Evolutionary conservation across 2,797 vertebrate genomes (phyloP).

Genomic region (Sebastes nivosus): DNA sequence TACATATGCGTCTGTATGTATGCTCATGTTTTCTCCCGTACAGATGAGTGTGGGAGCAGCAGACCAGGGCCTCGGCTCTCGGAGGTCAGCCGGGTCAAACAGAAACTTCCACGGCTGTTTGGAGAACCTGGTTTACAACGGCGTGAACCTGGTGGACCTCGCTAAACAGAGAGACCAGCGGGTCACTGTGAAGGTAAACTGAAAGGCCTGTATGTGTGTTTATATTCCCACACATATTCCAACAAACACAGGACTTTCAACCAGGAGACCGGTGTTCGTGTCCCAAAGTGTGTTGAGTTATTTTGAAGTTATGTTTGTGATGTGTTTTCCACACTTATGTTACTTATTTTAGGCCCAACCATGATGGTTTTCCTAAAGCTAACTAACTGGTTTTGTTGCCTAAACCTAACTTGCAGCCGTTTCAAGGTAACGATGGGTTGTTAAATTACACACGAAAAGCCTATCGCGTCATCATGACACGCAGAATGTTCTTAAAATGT

Average conservation of each 20-base stretch:
- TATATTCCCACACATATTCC: background rate
- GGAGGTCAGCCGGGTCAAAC: slow-evolving; percentile 67
- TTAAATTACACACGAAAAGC: background rate
- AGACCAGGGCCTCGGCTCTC: slow-evolving; percentile 80
- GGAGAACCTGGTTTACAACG: slow-evolving; percentile 92
- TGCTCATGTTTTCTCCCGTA: background rate
- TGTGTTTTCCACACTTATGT: background rate
- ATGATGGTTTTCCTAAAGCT: background rate
- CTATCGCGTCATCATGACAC: too few species aligned
- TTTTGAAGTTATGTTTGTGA: background rate
- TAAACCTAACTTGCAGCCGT: background rate
- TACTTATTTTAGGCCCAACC: background rate
- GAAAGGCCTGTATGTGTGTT: background rate
- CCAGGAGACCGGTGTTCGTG: too few species aligned
- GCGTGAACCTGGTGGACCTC: slow-evolving; percentile 86
- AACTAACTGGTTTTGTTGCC: background rate
- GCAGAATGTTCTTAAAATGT: background rate
- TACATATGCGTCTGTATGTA: background rate
- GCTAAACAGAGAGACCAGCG: slow-evolving; percentile 83
- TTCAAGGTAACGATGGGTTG: too few species aligned
- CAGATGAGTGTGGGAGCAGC: slow-evolving; percentile 95
- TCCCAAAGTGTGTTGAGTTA: too few species aligned
- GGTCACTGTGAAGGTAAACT: slow-evolving; percentile 85
- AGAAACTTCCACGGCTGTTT: slow-evolving; percentile 91
- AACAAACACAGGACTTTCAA: too few species aligned